phyloP scores from a whole-genome alignment of 2,888 invertebrate genomes.

The Pollenia amentaria region DNA sequence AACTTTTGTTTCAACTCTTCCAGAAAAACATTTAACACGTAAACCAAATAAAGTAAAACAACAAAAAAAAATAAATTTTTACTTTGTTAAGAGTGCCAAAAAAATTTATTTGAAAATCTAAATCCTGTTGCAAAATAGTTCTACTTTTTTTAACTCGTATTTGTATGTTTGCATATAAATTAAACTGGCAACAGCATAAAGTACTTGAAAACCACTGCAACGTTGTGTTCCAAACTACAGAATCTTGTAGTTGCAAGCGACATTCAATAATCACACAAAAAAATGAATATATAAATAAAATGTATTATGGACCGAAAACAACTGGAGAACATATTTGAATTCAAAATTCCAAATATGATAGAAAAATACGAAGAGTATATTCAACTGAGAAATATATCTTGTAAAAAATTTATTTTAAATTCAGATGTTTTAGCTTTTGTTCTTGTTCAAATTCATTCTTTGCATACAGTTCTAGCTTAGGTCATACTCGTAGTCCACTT shows the following conservation, averaged over 20 bases:
- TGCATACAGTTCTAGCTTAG: no score
- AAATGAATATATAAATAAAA: constrained; percentile 5
- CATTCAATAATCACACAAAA: constrained; percentile 54
- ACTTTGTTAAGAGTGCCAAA: neutral
- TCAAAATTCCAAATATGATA: constrained; percentile 23
- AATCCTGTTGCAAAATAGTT: constrained; percentile 47
- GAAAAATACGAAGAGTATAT: neutral
- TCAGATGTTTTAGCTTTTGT: no score
- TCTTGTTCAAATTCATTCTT: no score
- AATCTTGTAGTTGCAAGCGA: constrained; percentile 53
- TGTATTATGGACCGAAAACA: constrained; percentile 32
- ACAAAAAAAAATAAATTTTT: neutral
- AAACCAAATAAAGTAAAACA: constrained; percentile 23
- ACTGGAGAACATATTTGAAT: neutral
- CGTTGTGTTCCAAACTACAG: constrained; percentile 14
- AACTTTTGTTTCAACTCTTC: neutral
- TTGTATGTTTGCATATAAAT: constrained; percentile 33
- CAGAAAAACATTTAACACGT: constrained; percentile 49
- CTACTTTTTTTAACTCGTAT: neutral
- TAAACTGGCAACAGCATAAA: constrained; percentile 56
- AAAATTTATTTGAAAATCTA: constrained; percentile 38
- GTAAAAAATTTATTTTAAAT: no score
- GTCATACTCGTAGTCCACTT: no score
- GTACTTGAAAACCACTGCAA: constrained; percentile 53
- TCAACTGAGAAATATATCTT: no score